These are phyloP conservation scores for Caenorhabditis angaria DNA, from an alignment of 2,888 invertebrate genomes.

Conservation along the genomic window DNA sequence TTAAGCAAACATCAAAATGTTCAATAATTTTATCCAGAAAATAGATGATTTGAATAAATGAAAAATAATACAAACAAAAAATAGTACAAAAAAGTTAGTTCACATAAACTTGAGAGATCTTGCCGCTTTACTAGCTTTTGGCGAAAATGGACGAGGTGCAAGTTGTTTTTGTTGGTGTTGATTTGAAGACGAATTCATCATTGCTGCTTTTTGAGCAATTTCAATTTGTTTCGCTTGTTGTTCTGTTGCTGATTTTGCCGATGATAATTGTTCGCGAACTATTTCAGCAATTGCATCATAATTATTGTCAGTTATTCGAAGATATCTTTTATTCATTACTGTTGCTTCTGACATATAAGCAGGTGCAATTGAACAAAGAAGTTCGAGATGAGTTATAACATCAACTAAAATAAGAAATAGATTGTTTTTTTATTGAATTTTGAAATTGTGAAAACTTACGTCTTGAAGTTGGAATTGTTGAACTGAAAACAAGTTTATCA, in stretches of 20 bases:
- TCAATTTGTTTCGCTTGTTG: constrained; percentile 8
- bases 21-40: neutral
- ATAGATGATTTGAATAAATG: neutral
- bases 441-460: neutral
- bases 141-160: constrained; percentile 4
- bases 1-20: too few relatives aligned
- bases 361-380: constrained; percentile 30
- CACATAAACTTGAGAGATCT: constrained; percentile 9
- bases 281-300: constrained; percentile 20
- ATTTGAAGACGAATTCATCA: neutral
- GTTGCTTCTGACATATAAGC: constrained; percentile 13
- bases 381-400: constrained; percentile 19
- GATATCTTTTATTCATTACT: constrained; percentile 22
- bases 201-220: neutral
- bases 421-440: neutral
- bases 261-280: neutral
- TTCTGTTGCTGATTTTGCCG: neutral
- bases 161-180: neutral
- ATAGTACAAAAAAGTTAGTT: neutral
- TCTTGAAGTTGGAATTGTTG: constrained; percentile 13
- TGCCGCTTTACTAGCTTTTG: constrained; percentile 6
- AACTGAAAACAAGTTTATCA: constrained; percentile 28
- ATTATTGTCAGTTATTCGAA: constrained; percentile 32
- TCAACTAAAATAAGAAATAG: constrained; percentile 6
- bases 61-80: constrained; percentile 1